Evolutionary conservation across 2,888 invertebrate genomes (phyloP), one percentile per base, ranked within the genome.

Genomic region (Meandrusa payeni): DNA sequence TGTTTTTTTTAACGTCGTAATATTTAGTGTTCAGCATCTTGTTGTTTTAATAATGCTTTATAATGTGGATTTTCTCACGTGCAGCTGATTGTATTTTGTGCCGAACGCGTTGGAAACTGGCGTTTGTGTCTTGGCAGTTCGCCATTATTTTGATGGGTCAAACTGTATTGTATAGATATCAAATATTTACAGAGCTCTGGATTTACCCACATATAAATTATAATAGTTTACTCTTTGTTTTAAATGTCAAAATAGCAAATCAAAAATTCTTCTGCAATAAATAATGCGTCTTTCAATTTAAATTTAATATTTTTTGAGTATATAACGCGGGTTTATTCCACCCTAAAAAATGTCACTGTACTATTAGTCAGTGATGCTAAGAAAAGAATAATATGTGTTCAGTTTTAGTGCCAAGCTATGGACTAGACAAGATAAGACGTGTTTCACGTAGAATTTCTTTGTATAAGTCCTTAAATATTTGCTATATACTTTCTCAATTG

Each of bases 71-170:
- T 58, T 74, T 73, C 34, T 17, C 13, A 34, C 24, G 27, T 34
- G 24, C 37, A 82, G 81, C 81, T 82, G 77, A 86, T 83, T 80
- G 79, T 70, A 74, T 80, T 74, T 65, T 75, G 61, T 54, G 62
- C 63, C 64, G 69, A 61, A 61, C 59, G 61, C 68, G 61, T 62
- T 58, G 64, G 61, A 55, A 51, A 51, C 61, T 61, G 57, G 61
- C 58, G 63, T 66, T 59, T 59, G 59, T 74, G 65, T 71, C 51
- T 85, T 87, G 87, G 87, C 87, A 49, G 48, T 13, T 34, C 59
- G 82, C 87, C 87, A 87, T 76, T 87, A 85, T 87, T 87, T 83
- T 86, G 85, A 80, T 83, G 77, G 62, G 72, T 68, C 62, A 61
- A 64, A 69, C 62, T 61, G 61, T 54, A 54, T 72, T 70, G 77